phyloP scores from a whole-genome alignment of 2,888 invertebrate genomes.

The Hanleya hanleyi region DNA sequence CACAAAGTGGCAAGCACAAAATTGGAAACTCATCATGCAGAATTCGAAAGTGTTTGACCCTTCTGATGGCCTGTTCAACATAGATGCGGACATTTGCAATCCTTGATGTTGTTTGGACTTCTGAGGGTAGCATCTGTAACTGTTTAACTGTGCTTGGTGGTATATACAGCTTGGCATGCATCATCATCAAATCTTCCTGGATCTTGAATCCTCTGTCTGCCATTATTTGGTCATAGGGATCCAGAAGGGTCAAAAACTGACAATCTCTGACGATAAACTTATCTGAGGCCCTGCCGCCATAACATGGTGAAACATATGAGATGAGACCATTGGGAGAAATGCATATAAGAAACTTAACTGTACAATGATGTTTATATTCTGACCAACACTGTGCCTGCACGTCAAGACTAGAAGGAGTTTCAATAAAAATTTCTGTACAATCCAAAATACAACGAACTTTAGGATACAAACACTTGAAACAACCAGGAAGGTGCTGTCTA shows the following conservation, averaged over 20 bases:
- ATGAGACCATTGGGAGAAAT: slow-evolving; percentile 35
- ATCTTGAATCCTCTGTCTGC: slow-evolving; percentile 39
- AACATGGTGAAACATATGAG: slow-evolving; percentile 27
- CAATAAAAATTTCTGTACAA: slow-evolving; percentile 28
- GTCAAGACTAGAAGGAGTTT: slow-evolving; percentile 17
- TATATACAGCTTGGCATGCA: slow-evolving; percentile 22
- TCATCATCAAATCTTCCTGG: slow-evolving; percentile 18
- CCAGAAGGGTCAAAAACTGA: slow-evolving; percentile 21
- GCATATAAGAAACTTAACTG: slow-evolving; percentile 33
- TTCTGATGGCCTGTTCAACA: slow-evolving; percentile 31
- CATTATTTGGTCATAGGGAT: slow-evolving; percentile 35
- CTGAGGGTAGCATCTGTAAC: slow-evolving; percentile 16
- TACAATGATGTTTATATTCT: slow-evolving; percentile 38
- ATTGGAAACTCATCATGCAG: slow-evolving; percentile 23
- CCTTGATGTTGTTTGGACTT: slow-evolving; percentile 13
- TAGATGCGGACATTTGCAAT: slow-evolving; percentile 30
- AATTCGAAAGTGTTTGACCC: slow-evolving; percentile 27
- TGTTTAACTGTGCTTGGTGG: slow-evolving; percentile 15
- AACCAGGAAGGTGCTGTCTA: background rate
- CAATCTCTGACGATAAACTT: slow-evolving; percentile 28
- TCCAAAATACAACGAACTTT: slow-evolving; percentile 28
- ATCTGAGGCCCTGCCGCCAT: slow-evolving; percentile 39
- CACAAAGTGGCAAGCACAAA: slow-evolving; percentile 20
- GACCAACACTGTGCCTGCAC: slow-evolving; percentile 27
- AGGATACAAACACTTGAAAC: slow-evolving; percentile 11